Evolutionary conservation across 2,888 invertebrate species (phyloP), one percentile per base, ranked within the genome.

Genomic region (Catocala sponsa): DNA sequence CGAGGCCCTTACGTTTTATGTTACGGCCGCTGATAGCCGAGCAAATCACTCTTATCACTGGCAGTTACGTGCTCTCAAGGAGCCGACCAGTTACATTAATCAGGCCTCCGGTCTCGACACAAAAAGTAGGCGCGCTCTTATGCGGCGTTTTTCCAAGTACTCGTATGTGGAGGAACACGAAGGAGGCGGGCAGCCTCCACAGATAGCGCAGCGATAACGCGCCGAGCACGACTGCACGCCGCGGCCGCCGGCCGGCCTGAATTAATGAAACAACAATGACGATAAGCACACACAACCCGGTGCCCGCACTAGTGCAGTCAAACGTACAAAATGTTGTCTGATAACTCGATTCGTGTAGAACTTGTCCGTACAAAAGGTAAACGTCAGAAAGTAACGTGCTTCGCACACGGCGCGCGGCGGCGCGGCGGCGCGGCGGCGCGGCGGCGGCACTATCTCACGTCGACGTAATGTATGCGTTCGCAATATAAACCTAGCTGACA

Each of bases 41-140:
- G 64, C 68, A 58, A 63, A 66, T 66, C 70, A 70, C 64, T 66
- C 65, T 66, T 66, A 76, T 68, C 73, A 63, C 38, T 48, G 43
- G 64, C 61, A 58, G 57, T 61, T 59, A 52, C 54, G 60, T 64
- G 64, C 52, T 59, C 63, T 64, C 61, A 13, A 49, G 44, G 55
- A 72, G 56, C 55, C 58, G 53, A 61, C 38, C 54, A 10, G 44
- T 55, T 42, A 58, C 11, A 65, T 61, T 59, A 65, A 60, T 67
- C 51, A 63, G 44, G 6, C n/a, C 35, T 33, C 11, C 48, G 11
- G 47, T 50, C 55, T 52, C 55, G 13, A 11, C 47, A 51, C 61
- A 57, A 52, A 42, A 53, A 63, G 12, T 47, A 47, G 38, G 44
- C 11, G 7, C 15, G 13, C 7, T 43, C n/a, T 13, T 33, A 43